Conservation (phyloP, 2,888 invertebrate species). For the Caenorhabditis wallacei region DNA sequence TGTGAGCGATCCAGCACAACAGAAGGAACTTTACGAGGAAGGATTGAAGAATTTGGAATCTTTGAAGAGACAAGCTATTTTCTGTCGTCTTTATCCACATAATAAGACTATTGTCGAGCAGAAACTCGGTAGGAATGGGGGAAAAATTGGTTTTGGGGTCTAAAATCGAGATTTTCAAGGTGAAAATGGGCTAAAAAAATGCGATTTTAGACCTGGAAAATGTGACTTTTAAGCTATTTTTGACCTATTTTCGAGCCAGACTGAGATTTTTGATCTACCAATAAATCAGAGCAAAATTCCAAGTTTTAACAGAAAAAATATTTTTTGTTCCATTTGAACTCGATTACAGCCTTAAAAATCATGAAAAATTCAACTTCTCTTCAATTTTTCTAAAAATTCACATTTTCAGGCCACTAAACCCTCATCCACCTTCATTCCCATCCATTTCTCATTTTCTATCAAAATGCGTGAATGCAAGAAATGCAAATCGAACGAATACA, state of each 20-base stretch:
- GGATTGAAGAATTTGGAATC: slow-evolving; percentile 67
- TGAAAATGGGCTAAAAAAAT: too few species aligned
- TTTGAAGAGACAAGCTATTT: slow-evolving; percentile 72
- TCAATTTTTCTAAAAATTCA: not conserved
- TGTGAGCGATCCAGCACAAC: slow-evolving; percentile 72
- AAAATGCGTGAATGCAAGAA: slow-evolving; percentile 90
- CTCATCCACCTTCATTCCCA: not conserved
- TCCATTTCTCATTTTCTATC: too few species aligned
- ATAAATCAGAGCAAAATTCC: not conserved
- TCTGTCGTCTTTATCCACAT: slow-evolving; percentile 75
- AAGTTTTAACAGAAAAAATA: too few species aligned
- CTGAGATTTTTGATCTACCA: too few species aligned
- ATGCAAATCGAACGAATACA: slow-evolving; percentile 96
- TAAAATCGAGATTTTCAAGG: too few species aligned
- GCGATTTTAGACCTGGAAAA: too few species aligned
- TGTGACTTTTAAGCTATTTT: not conserved
- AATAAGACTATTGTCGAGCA: slow-evolving; percentile 79
- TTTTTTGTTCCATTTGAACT: too few species aligned
- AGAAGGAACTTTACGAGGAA: slow-evolving; percentile 75
- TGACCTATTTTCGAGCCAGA: not conserved
- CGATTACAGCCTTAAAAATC: too few species aligned
- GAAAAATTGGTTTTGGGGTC: too few species aligned
- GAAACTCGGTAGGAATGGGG: slow-evolving; percentile 43
- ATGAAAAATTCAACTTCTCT: not conserved
- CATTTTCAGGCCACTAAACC: slow-evolving; percentile 47